Conservation (phyloP, 1,140 invertebrate species). For the Drosophila aff. region DNA sequence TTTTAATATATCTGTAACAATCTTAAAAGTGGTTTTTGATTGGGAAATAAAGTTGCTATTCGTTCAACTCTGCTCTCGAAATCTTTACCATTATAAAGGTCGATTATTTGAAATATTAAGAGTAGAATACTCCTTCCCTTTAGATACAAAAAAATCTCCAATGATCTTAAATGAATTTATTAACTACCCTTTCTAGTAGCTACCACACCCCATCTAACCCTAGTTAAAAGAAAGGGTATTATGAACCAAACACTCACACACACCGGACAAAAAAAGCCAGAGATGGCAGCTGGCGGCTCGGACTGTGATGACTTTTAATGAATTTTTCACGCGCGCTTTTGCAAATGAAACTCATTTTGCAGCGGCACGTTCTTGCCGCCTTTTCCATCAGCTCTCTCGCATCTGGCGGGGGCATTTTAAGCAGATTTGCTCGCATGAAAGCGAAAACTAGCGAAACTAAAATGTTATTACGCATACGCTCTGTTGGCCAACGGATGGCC, state of each 20-base stretch:
- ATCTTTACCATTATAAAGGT: neutral
- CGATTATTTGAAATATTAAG: neutral
- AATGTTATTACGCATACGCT: constrained; percentile 80
- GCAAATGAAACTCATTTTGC: constrained; percentile 82
- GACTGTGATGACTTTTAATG: constrained; percentile 72
- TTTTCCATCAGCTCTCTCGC: constrained; percentile 17
- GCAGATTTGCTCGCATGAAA: constrained; percentile 75
- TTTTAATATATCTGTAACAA: neutral
- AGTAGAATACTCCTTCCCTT: neutral
- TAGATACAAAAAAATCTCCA: too few relatives aligned
- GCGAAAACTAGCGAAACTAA: constrained; percentile 82
- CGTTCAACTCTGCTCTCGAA: neutral
- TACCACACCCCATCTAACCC: constrained; percentile 6
- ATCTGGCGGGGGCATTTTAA: constrained; percentile 47
- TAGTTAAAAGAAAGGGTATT: constrained; percentile 17
- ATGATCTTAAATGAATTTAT: neutral
- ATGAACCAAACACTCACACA: neutral
- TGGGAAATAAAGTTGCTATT: neutral
- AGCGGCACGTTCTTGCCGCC: constrained; percentile 69
- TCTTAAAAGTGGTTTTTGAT: neutral
- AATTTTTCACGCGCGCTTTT: constrained; percentile 81
- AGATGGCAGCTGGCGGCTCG: constrained; percentile 37
- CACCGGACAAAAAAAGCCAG: neutral
- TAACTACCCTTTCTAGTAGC: neutral
- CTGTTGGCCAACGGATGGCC: constrained; percentile 50